Conservation (phyloP, 2,888 invertebrate species). For the Heteromurus nitidus region DNA sequence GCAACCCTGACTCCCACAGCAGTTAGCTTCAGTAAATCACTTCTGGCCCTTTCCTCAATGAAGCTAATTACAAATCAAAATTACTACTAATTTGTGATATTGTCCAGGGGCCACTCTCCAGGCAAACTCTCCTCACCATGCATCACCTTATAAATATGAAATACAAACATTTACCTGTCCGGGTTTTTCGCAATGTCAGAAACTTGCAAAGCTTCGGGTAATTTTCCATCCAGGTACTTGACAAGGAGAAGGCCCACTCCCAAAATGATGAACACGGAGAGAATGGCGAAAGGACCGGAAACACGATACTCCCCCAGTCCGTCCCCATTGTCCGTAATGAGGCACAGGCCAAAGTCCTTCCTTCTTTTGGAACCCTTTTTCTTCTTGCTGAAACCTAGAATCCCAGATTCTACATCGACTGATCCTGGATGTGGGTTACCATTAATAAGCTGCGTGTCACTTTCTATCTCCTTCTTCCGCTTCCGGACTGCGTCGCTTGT, state of each 20-base stretch:
- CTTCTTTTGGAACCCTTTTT: neutral
- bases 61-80: slow-evolving; percentile 76
- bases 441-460: neutral
- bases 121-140: no score
- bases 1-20: slow-evolving; percentile 83
- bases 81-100: no score
- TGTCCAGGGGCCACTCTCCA: no score
- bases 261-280: slow-evolving; percentile 46
- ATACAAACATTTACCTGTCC: slow-evolving; percentile 49
- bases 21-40: slow-evolving; percentile 80
- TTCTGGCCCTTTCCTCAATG: slow-evolving; percentile 82
- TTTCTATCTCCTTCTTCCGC: neutral
- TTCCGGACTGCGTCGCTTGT: neutral
- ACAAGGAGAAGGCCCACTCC: slow-evolving; percentile 55
- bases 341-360: slow-evolving; percentile 7
- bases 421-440: no score
- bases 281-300: slow-evolving; percentile 39
- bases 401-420: neutral
- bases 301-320: slow-evolving; percentile 12
- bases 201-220: slow-evolving; percentile 60
- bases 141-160: no score
- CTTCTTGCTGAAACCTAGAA: neutral
- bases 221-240: slow-evolving; percentile 67
- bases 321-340: slow-evolving; percentile 10
- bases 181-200: slow-evolving; percentile 58